Conservation (phyloP, 2,113 vertebrate genomes). For the Columbina picui region DNA sequence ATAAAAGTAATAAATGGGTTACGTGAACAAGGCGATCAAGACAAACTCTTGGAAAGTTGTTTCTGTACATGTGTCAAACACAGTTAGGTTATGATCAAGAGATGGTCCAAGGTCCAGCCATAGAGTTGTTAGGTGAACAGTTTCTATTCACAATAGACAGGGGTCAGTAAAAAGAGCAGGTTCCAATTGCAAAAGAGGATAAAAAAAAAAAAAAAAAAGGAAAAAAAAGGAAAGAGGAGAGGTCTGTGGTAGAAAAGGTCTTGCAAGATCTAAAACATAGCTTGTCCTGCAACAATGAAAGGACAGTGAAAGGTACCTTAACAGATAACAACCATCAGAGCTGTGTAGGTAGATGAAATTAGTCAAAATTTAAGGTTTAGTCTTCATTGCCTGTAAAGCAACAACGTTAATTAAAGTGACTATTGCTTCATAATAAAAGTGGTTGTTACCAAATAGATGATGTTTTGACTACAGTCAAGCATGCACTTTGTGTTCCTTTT, state of each 20-base stretch:
- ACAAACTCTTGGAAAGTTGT: background rate
- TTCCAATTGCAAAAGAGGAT: background rate
- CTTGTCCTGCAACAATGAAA: background rate
- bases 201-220: background rate
- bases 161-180: background rate
- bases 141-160: background rate
- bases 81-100: background rate
- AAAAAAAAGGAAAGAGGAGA: background rate
- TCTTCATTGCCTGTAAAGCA: background rate
- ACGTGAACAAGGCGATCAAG: background rate
- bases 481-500: background rate
- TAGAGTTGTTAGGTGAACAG: background rate
- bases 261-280: background rate
- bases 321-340: slow-evolving; percentile 41
- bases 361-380: background rate
- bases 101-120: too few species aligned
- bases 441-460: background rate
- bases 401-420: background rate
- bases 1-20: background rate
- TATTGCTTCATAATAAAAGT: background rate
- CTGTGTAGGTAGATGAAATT: background rate
- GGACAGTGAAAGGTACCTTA: slow-evolving; percentile 18
- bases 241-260: background rate
- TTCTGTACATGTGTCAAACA: background rate
- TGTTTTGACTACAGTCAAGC: background rate